These are phyloP conservation scores for Tadarida brasiliensis DNA, from an alignment of 2,797 vertebrate genomes.

Conservation along the genomic window DNA sequence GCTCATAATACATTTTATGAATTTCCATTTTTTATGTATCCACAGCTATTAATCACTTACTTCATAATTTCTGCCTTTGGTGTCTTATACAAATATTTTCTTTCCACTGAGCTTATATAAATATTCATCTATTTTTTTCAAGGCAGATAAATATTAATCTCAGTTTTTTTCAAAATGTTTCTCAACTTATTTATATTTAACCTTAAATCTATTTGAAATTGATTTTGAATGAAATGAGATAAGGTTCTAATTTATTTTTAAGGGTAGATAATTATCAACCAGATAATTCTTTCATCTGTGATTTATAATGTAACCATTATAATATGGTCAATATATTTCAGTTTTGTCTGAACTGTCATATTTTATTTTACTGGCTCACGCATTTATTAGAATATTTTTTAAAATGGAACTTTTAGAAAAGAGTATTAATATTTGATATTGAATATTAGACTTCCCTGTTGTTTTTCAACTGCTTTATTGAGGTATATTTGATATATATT, in stretches of 20 bases:
- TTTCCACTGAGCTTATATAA: constrained; percentile 16
- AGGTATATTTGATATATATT: not conserved
- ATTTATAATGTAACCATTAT: constrained; percentile 31
- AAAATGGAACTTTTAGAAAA: not conserved
- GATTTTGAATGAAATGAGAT: constrained; percentile 8
- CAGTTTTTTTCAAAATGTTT: constrained; percentile 24
- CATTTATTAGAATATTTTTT: not conserved
- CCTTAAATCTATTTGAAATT: constrained; percentile 51
- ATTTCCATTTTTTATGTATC: constrained; percentile 19
- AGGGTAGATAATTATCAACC: not conserved
- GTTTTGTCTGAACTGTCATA: not conserved
- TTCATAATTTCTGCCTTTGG: not conserved
- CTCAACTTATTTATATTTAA: constrained; percentile 37
- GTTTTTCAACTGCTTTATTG: not conserved
- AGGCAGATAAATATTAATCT: constrained; percentile 53
- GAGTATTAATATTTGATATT: not conserved
- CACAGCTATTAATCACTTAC: not conserved
- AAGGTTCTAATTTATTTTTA: constrained; percentile 48
- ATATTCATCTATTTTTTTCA: constrained; percentile 52
- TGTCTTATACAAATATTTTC: constrained; percentile 12
- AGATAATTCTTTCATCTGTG: constrained; percentile 32
- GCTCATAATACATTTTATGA: not conserved
- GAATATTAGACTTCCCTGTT: not conserved
- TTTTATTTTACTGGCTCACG: not conserved
- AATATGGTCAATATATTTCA: not conserved